These are phyloP conservation scores for Steinernema hermaphroditum DNA, from an alignment of 2,888 invertebrate genomes.

Conservation along the genomic window DNA sequence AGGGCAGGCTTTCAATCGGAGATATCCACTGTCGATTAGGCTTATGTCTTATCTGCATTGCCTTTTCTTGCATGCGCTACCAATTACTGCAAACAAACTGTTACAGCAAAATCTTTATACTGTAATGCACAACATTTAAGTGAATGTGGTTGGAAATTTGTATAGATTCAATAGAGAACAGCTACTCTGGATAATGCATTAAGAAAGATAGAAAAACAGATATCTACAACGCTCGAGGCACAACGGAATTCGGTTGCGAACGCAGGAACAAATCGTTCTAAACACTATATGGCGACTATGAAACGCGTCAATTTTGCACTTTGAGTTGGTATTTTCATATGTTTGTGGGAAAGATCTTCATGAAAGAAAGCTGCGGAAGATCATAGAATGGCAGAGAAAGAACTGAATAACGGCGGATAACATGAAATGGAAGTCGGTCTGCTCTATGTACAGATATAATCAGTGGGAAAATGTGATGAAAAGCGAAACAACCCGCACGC, in stretches of 20 bases:
- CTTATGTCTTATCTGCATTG: too few species aligned
- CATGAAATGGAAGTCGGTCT: background rate
- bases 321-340: background rate
- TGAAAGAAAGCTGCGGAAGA: constrained; percentile 2
- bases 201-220: background rate
- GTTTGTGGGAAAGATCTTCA: constrained; percentile 9
- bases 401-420: background rate
- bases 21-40: too few species aligned
- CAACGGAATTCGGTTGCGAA: background rate
- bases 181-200: constrained; percentile 13
- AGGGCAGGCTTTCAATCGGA: too few species aligned
- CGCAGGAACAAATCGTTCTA: background rate
- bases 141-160: constrained; percentile 4
- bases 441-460: constrained; percentile 20
- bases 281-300: constrained; percentile 21
- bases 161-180: background rate
- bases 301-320: background rate
- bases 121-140: constrained; percentile 24
- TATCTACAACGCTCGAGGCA: constrained; percentile 26
- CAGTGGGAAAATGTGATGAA: background rate
- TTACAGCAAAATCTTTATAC: background rate
- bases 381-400: constrained; percentile 20
- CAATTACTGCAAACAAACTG: too few species aligned
- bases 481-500: constrained; percentile 14
- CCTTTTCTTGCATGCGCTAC: too few species aligned